These are phyloP conservation scores for Agrotis ipsilon DNA, from an alignment of 2,888 invertebrate species.

Conservation along the genomic window DNA sequence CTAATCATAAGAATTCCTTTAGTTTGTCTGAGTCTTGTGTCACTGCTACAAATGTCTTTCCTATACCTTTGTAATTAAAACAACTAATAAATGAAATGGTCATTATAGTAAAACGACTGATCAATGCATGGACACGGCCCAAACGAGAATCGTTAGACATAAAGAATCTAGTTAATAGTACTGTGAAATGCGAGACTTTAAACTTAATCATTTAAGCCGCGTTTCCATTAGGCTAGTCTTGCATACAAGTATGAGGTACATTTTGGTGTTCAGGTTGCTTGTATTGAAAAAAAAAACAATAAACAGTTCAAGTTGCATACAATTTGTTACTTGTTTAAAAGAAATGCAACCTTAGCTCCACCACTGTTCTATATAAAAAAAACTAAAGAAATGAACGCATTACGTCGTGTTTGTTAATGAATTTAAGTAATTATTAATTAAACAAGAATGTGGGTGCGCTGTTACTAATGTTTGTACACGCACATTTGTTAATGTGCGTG, in stretches of 20 bases:
- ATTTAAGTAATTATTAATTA: constrained; percentile 37
- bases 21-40: neutral
- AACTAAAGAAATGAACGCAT: neutral
- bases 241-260: too few species aligned
- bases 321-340: neutral
- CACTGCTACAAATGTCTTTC: neutral
- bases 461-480: constrained; percentile 43
- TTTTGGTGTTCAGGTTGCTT: too few species aligned
- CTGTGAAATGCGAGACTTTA: neutral
- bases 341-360: neutral
- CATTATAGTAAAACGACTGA: constrained; percentile 32
- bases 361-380: neutral
- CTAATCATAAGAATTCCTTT: neutral
- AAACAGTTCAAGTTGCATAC: neutral
- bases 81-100: neutral
- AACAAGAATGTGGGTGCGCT: constrained; percentile 43
- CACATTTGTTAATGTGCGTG: constrained; percentile 36
- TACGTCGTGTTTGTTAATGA: constrained; percentile 25
- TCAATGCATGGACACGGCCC: constrained; percentile 43
- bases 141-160: constrained; percentile 12
- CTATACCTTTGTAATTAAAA: neutral
- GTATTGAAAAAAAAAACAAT: too few species aligned
- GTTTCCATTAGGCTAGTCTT: too few species aligned
- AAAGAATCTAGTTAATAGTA: neutral
- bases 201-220: neutral